These are phyloP conservation scores for Drosophila neoperkinsi DNA, from an alignment of 2,888 invertebrate species.

Conservation along the genomic window DNA sequence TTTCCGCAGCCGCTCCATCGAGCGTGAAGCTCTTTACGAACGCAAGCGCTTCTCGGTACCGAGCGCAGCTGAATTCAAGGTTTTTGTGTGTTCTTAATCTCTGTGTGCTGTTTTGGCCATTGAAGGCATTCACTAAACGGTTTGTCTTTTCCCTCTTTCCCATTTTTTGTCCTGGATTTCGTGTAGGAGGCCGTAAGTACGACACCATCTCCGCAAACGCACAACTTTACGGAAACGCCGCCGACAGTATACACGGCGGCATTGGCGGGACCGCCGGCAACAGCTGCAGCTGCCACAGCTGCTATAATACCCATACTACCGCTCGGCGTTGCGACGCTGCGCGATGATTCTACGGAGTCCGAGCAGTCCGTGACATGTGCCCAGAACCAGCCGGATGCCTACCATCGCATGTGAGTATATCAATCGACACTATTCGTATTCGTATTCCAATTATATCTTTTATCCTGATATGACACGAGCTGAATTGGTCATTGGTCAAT, in stretches of 20 bases:
- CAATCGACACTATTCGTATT: background rate
- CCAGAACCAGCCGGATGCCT: slow-evolving; percentile 84
- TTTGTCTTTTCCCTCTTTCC: slow-evolving; percentile 1
- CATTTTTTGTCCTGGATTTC: slow-evolving; percentile 10
- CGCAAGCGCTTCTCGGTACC: slow-evolving; percentile 83
- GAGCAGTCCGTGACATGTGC: slow-evolving; percentile 85
- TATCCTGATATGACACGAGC: background rate
- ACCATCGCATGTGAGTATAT: slow-evolving; percentile 85
- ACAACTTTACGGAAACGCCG: slow-evolving; percentile 75
- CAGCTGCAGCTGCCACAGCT: slow-evolving; percentile 85
- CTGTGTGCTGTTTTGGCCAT: background rate
- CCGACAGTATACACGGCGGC: slow-evolving; percentile 81
- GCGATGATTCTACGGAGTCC: slow-evolving; percentile 86
- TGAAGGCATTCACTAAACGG: background rate
- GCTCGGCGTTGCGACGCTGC: slow-evolving; percentile 85
- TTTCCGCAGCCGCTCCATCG: slow-evolving; percentile 84
- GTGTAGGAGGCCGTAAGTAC: slow-evolving; percentile 83
- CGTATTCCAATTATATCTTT: background rate
- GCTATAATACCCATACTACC: slow-evolving; percentile 85
- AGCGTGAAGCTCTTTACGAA: slow-evolving; percentile 82
- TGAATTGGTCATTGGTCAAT: background rate
- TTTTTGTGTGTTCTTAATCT: slow-evolving; percentile 42
- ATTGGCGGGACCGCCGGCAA: slow-evolving; percentile 85
- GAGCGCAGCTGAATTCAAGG: slow-evolving; percentile 82
- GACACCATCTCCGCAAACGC: slow-evolving; percentile 84